phyloP scores from a whole-genome alignment of 37 sponge, comb jelly and placozoan species.

The Aplysina aerophoba region DNA sequence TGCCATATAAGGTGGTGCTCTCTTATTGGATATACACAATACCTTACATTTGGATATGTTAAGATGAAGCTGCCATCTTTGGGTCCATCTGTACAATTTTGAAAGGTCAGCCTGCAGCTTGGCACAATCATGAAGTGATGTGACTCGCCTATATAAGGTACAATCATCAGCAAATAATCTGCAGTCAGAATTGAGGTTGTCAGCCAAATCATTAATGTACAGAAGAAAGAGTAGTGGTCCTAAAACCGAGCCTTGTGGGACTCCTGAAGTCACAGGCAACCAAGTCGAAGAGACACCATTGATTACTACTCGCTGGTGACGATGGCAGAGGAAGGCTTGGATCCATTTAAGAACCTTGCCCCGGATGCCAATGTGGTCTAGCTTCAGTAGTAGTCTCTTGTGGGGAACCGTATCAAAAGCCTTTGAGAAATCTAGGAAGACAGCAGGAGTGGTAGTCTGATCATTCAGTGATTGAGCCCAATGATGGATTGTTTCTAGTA shows the following conservation, averaged over 20 bases:
- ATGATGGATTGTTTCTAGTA: constrained; percentile 47
- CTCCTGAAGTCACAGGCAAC: constrained; percentile 25
- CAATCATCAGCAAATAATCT: constrained; percentile 18
- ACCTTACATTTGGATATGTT: background rate
- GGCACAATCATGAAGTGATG: background rate
- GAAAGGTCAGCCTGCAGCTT: background rate
- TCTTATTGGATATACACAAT: background rate
- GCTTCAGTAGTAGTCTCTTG: constrained; percentile 24
- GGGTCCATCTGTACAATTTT: background rate
- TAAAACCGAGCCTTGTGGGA: constrained; percentile 55
- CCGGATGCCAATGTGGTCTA: constrained; percentile 36
- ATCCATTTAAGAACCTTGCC: constrained; percentile 37
- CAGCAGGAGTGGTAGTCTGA: constrained; percentile 14
- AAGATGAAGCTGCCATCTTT: background rate
- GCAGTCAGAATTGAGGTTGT: background rate
- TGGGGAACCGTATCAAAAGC: constrained; percentile 58
- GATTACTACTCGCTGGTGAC: constrained; percentile 26
- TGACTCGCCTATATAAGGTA: background rate
- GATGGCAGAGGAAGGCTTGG: constrained; percentile 6
- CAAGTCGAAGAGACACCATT: constrained; percentile 17
- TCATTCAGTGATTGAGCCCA: constrained; percentile 39
- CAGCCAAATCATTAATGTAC: constrained; percentile 30
- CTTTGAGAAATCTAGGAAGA: constrained; percentile 47
- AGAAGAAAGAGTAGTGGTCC: constrained; percentile 50
- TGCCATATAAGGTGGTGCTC: no score